phyloP scores from a whole-genome alignment of 2,797 vertebrate genomes.

The Hydrocynus forskahlii region DNA sequence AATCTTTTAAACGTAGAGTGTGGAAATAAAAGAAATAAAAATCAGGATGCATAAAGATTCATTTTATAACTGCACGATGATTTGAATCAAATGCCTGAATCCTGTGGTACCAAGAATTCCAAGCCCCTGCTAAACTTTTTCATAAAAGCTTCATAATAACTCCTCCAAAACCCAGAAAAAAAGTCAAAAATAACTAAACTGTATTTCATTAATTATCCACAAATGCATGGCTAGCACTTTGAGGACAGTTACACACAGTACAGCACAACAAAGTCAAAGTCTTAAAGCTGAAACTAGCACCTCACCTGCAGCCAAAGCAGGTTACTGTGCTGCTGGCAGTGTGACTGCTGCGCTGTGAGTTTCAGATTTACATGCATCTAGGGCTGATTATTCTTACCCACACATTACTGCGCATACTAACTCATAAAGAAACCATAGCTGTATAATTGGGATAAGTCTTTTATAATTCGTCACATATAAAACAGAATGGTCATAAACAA shows the following conservation, averaged over 20 bases:
- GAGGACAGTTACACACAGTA: background rate
- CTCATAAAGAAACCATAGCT: no score
- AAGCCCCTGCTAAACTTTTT: no score
- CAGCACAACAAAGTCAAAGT: background rate
- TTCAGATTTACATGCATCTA: background rate
- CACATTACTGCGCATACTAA: background rate
- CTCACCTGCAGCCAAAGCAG: constrained; percentile 8
- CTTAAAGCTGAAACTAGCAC: background rate
- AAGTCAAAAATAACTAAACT: background rate
- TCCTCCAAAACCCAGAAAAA: background rate
- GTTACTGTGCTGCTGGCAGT: constrained; percentile 8
- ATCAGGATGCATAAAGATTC: no score
- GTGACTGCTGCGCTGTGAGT: background rate
- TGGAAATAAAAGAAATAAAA: no score
- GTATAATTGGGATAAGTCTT: no score
- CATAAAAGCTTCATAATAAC: background rate
- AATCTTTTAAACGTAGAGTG: no score
- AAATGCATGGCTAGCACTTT: background rate
- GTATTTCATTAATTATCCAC: constrained; percentile 3
- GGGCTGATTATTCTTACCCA: background rate
- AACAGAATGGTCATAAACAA: no score
- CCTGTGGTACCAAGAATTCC: no score
- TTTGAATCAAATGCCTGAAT: no score
- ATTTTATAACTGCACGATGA: no score
- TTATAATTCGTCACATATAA: no score